Percentiles rank a stretch among this genome's conserved stretches.
Conservation (phyloP, 1,140 invertebrate species). For the Drosophila ficusphila region DNA sequence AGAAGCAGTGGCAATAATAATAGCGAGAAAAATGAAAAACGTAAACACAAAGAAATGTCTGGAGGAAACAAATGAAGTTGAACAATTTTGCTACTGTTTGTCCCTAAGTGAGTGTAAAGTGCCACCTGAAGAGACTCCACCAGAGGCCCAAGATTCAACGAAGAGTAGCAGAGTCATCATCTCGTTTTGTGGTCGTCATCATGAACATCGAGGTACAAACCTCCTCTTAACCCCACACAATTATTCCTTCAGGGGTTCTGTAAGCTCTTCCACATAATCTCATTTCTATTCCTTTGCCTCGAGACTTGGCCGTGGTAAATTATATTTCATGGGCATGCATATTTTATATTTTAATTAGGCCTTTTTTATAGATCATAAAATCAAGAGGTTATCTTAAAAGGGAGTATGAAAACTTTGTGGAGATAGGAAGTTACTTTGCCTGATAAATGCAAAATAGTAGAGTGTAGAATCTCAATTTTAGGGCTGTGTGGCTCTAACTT, state of each 20-base stretch:
- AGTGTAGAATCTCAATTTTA: too few relatives aligned
- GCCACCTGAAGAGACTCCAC: conserved; percentile 37
- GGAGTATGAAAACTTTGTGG: not conserved
- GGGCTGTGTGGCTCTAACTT: too few relatives aligned
- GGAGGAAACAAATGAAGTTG: conserved; percentile 61
- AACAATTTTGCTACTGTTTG: conserved; percentile 76
- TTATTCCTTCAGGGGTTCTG: conserved; percentile 22
- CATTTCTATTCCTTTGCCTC: conserved; percentile 26
- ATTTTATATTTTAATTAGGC: conserved; percentile 57
- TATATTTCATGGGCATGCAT: conserved; percentile 35
- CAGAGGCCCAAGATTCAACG: conserved; percentile 6
- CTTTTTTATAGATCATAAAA: not conserved
- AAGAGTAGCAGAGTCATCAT: conserved; percentile 63
- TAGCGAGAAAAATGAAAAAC: conserved; percentile 26
- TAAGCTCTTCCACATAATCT: conserved; percentile 25
- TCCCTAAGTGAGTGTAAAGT: conserved; percentile 49
- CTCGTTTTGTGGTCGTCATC: conserved; percentile 63
- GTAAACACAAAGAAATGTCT: conserved; percentile 41
- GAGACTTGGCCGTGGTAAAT: conserved; percentile 51
- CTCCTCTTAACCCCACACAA: conserved; percentile 19
- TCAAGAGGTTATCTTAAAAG: not conserved
- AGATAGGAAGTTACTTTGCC: not conserved
- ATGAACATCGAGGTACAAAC: conserved; percentile 1
- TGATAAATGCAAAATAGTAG: too few relatives aligned
- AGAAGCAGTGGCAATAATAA: conserved; percentile 32